Base-by-base conservation (phyloP, 2,888 invertebrate species). In the Anodontia alba region DNA sequence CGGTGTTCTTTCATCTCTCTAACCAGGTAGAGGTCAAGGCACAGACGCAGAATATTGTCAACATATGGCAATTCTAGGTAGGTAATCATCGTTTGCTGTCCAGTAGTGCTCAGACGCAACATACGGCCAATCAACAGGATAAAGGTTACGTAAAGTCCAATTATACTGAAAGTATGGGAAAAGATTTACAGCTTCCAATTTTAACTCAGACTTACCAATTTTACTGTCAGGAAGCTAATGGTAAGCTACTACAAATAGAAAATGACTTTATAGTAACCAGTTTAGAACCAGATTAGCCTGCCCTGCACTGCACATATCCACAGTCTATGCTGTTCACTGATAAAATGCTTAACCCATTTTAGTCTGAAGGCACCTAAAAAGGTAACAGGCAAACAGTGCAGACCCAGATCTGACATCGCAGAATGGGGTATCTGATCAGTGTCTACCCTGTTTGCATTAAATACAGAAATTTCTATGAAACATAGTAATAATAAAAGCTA, bases 141-240 rank as follows among this genome's bases (percentile, higher is more conserved):
- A 94, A 99, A 96, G 23, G 99, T 98, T 20, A 99, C 97, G 95
- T 99, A 99, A 91, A 99, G 95, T 29, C 99, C 99, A 93, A 99
- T 97, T 90, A 99, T 99, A 71, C 92, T 93, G 91, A 87, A 89
- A 89, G 72, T 71, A 49, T 23, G 20, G 49, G 17, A 31, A 71
- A 46, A 71, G 29, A 70, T 46, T 12, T 20, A 46, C 38, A 38
- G 38, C 38, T 38, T 38, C 38, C 5, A 38, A 38, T 17, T 10
- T 15, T 26, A n/a, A 51, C 7, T 23, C 7, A 0, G 51, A 23
- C 2, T 51, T n/a, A 51, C 51, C n/a, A 51, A 51, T 23, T n/a
- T 12, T 23, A 51, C 26, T 0, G 10, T 12, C 5, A 51, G 12
- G 26, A 17, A 49, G 23, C 49, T 2, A 1, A 10, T 0, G n/a